Percentiles rank a stretch among this genome's conserved stretches.
phyloP scores from a whole-genome alignment of 2,888 invertebrate species.

The Rhyacophila evoluta region DNA sequence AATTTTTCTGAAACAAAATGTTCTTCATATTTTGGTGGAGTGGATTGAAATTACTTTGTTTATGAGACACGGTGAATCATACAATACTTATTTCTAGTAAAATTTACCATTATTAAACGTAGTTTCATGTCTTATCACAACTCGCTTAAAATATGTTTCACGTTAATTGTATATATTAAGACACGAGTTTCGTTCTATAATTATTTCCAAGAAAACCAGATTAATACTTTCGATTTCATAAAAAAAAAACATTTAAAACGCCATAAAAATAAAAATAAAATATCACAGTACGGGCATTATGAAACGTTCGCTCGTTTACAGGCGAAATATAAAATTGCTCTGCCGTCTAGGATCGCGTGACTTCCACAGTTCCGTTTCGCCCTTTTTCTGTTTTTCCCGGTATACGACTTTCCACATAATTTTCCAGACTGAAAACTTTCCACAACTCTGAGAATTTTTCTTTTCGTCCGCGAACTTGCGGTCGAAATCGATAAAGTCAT shows the following conservation, averaged over 20 bases:
- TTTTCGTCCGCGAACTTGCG: background rate
- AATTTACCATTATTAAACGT: too few species aligned
- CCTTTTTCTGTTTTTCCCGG: background rate
- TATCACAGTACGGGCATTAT: background rate
- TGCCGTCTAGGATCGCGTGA: background rate
- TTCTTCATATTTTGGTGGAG: too few species aligned
- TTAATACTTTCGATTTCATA: background rate
- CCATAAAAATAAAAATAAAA: background rate
- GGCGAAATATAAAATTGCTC: background rate
- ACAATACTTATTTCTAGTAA: too few species aligned
- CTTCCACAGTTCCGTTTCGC: background rate
- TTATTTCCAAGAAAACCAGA: background rate
- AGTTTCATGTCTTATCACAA: too few species aligned
- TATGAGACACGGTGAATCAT: too few species aligned
- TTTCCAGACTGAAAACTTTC: background rate
- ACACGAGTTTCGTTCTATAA: too few species aligned
- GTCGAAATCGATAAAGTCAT: background rate
- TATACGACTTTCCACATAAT: background rate
- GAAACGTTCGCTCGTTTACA: background rate
- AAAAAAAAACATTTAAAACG: background rate
- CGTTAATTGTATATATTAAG: too few species aligned
- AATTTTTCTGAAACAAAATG: too few species aligned
- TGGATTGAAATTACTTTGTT: too few species aligned
- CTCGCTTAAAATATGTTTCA: too few species aligned
- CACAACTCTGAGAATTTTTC: background rate